Base-by-base conservation (phyloP, 92 coral and sea anemone species). In the Epizoanthus scotinus region DNA sequence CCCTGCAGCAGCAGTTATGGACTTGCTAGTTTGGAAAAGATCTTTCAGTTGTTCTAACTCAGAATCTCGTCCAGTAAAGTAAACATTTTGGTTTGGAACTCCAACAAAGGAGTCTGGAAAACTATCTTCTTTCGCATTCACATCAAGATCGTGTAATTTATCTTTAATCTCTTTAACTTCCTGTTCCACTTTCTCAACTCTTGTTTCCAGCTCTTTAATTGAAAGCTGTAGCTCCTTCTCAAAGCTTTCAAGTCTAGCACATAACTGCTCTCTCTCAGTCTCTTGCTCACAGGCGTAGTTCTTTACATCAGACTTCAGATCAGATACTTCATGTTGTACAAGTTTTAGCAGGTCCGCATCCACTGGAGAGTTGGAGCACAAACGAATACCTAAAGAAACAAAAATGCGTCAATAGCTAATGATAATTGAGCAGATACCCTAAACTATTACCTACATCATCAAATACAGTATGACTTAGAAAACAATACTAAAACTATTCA, bases 1-100 rank as follows among this genome's bases (percentile, higher is more conserved):
- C 5, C 3, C 61, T 50, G 36, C 21, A 50, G 63, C 61, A 27
- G 12, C 65, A 18, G 52, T 0, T 73, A n/a, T 8, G 27, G 49
- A 19, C 10, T 50, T 29, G 7, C 0, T 21, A 1, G 8, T 52
- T 58, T 25, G 44, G 78, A 73, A 67, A 3, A 21, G 19, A 28
- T 60, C 2, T 18, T 40, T 8, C 40, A 78, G 8, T 3, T 25
- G 18, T 38, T 18, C 2, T 36, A 78, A 28, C 17, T 78, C 82
- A 6, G 14, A 3, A 0, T 78, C 82, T 61, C 71, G 59, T n/a
- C 82, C 82, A 78, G 58, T 78, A 53, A 78, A 78, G 59, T 61
- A 36, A 0, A 24, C 0, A 44, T 78, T 78, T 6, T 31, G 36
- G 44, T 78, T 19, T 25, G 82, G 82, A 60, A 64, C 82, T 24